Base-by-base conservation (phyloP, 2,113 vertebrate species). In the Apus apus region DNA sequence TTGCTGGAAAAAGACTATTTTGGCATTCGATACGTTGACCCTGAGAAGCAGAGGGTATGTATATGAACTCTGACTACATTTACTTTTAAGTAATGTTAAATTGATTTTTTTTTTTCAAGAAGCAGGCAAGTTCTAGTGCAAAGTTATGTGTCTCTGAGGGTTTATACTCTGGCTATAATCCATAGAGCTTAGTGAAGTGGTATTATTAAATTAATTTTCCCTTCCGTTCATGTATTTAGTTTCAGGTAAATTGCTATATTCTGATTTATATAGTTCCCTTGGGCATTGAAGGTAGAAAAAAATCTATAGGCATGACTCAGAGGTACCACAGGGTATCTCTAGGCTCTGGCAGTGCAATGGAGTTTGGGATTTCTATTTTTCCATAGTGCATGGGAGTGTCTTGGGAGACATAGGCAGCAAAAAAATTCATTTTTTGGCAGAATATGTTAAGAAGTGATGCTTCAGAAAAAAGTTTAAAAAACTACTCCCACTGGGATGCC, bases 1-100 rank as follows among this genome's bases (percentile, higher is more conserved):
- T 98, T 99, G 74, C 97, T 99, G 95, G 99, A 99, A 97, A 99
- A 99, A 96, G 99, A 99, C 97, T 99, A 99, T 96, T 99, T 99
- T 95, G 99, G 99, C 77, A 99, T 99, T 97, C 98, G 99, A 97
- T 99, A 99, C 61, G 99, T 99, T 97, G 99, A 99, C 85, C 98
- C 98, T 22, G 99, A 99, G 93, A 99, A 99, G 94, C 99, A 99
- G 95, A 98, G 99, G 99, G 99, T 99, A 98, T 93, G 98, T 98
- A 95, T 85, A 30, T 48, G 40, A 85, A 76, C 40, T 62, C 72
- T 74, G 15, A 85, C 23, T 80, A 23, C n/a, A 30, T 60, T 67
- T 77, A 21, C 34, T 86, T 77, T 70, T 2, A 85, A 92, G 27
- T 76, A 57, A 68, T 40, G 6, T 30, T 84, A 54, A 68, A 72